phyloP scores from a whole-genome alignment of 2,113 vertebrate genomes.

The Notiomystis cincta region DNA sequence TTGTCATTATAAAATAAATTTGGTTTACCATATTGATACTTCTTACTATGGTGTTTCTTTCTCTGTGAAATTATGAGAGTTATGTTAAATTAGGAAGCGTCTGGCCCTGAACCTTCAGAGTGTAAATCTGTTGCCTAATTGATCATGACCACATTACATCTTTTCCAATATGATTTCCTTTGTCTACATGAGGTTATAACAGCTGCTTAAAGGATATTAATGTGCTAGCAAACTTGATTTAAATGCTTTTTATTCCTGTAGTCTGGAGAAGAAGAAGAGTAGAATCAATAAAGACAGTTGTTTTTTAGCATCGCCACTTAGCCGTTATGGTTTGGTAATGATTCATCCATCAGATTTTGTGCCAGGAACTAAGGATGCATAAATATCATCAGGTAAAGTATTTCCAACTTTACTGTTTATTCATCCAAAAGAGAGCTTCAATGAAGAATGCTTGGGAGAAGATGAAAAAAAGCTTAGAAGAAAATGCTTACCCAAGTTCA shows the following conservation, averaged over 20 bases:
- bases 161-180: conserved; percentile 20
- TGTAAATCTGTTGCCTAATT: conserved; percentile 24
- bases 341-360: not conserved
- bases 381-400: not conserved
- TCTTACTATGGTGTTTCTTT: not conserved
- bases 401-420: not conserved
- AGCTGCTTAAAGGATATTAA: conserved; percentile 18
- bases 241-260: not conserved
- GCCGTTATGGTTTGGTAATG: not conserved
- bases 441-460: not conserved
- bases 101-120: not conserved
- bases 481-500: not conserved
- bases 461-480: not conserved
- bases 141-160: not conserved
- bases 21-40: not conserved
- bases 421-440: not conserved
- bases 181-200: not conserved
- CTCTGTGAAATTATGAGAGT: not conserved
- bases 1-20: not conserved
- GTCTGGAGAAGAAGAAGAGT: not conserved
- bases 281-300: conserved; percentile 21
- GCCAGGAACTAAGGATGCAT: not conserved
- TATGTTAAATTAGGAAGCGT: not conserved
- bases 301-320: not conserved
- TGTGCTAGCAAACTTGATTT: not conserved